Evolutionary conservation across 2,113 vertebrate genomes (phyloP).

Genomic region (Suncus etruscus): DNA sequence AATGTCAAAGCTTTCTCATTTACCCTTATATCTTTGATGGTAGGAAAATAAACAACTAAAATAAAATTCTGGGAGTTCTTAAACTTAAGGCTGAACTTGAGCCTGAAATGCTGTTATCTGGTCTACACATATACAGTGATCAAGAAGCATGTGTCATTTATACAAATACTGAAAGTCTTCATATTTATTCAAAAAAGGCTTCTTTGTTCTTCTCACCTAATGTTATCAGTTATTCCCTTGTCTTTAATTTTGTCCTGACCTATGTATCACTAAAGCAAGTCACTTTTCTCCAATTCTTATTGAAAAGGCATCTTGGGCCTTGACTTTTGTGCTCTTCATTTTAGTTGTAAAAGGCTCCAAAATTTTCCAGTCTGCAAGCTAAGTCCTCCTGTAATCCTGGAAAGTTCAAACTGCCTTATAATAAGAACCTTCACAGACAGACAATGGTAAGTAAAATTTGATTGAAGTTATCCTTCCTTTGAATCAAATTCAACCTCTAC

Average conservation of each 20-base stretch:
- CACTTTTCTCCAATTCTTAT: neutral
- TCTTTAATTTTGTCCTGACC: neutral
- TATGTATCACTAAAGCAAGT: neutral
- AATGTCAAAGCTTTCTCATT: neutral
- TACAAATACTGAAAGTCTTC: neutral
- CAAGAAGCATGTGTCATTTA: neutral
- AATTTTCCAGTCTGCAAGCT: constrained; percentile 10
- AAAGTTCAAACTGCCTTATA: neutral
- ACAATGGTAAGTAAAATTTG: neutral
- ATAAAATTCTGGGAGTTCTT: neutral
- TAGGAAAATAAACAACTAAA: neutral
- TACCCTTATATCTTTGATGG: neutral
- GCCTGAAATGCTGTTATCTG: neutral
- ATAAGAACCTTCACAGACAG: neutral
- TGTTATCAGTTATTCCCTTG: neutral
- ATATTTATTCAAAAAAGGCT: constrained; percentile 31
- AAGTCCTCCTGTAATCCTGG: neutral
- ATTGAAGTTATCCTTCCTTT: neutral
- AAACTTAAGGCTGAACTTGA: neutral
- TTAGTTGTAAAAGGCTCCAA: neutral
- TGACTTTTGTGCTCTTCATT: neutral
- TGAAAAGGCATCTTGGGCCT: neutral
- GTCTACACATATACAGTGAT: neutral
- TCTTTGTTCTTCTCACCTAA: constrained; percentile 12
- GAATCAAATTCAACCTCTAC: constrained; percentile 1